Conservation (phyloP, 2,888 invertebrate genomes). For the Cataglyphis altisquamis region DNA sequence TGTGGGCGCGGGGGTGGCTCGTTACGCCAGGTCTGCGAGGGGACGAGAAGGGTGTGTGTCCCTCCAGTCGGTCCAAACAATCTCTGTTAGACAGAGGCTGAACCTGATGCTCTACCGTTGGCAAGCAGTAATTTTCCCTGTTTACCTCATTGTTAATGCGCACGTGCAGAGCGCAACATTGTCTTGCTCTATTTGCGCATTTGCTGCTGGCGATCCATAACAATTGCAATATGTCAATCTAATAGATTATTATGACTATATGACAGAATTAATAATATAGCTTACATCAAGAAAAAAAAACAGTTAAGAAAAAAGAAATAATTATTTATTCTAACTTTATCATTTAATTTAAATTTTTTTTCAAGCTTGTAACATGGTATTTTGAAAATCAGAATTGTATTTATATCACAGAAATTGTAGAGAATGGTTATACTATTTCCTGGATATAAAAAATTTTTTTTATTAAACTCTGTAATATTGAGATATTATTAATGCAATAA, state of each 20-base stretch:
- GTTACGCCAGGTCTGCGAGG: slow-evolving; percentile 60
- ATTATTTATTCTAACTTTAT: neutral
- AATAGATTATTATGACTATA: neutral
- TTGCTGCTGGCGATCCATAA: slow-evolving; percentile 12
- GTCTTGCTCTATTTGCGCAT: slow-evolving; percentile 42
- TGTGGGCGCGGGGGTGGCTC: slow-evolving; percentile 65
- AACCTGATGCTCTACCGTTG: slow-evolving; percentile 62
- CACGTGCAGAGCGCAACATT: slow-evolving; percentile 43
- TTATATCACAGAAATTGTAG: neutral
- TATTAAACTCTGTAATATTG: no score
- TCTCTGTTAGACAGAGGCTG: slow-evolving; percentile 60
- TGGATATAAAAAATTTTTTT: neutral
- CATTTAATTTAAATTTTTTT: slow-evolving; percentile 1
- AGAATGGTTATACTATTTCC: neutral
- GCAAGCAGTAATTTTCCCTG: slow-evolving; percentile 78
- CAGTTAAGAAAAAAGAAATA: neutral
- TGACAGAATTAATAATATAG: slow-evolving; percentile 4
- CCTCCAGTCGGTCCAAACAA: slow-evolving; percentile 71
- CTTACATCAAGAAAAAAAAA: neutral
- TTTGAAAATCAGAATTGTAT: neutral
- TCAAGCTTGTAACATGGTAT: neutral
- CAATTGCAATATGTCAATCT: slow-evolving; percentile 11
- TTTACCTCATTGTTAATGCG: slow-evolving; percentile 76
- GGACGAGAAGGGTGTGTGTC: slow-evolving; percentile 61
- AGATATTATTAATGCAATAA: neutral